These are phyloP conservation scores for Orius insidiosus DNA, from an alignment of 1,140 invertebrate genomes.

Conservation along the genomic window DNA sequence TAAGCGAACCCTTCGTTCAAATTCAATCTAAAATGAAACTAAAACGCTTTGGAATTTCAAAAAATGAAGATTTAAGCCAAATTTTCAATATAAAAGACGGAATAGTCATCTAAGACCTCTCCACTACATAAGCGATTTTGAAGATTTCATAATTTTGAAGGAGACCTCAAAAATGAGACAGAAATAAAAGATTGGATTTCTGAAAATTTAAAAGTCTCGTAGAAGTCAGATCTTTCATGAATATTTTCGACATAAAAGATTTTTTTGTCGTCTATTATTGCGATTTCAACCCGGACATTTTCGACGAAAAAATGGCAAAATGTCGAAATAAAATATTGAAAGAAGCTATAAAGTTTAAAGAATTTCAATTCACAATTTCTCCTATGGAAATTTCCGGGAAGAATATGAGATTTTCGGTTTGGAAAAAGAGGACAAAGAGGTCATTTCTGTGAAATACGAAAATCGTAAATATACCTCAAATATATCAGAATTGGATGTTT, in stretches of 20 bases:
- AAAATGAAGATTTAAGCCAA: constrained; percentile 49
- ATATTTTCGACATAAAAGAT: constrained; percentile 67
- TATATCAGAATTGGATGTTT: constrained; percentile 70
- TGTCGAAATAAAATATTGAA: constrained; percentile 95
- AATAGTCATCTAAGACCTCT: constrained; percentile 78
- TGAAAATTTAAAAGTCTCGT: constrained; percentile 78
- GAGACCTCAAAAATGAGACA: constrained; percentile 12
- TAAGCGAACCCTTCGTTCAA: no score
- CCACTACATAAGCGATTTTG: constrained; percentile 53
- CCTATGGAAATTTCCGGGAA: constrained; percentile 85
- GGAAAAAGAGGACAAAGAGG: background rate
- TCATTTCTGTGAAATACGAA: background rate
- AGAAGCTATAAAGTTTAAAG: constrained; percentile 72
- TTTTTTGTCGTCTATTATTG: constrained; percentile 87
- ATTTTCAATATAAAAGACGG: constrained; percentile 76
- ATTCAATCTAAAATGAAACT: constrained; percentile 36
- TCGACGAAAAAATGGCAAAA: constrained; percentile 76
- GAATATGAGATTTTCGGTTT: constrained; percentile 31
- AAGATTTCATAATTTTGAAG: constrained; percentile 29
- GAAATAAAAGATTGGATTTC: constrained; percentile 68
- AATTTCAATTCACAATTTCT: constrained; percentile 75
- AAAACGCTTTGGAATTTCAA: constrained; percentile 47
- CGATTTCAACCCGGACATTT: constrained; percentile 90
- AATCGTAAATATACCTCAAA: constrained; percentile 10
- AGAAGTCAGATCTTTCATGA: constrained; percentile 73